Conservation (phyloP, 2,113 vertebrate genomes). For the Morone saxatilis region DNA sequence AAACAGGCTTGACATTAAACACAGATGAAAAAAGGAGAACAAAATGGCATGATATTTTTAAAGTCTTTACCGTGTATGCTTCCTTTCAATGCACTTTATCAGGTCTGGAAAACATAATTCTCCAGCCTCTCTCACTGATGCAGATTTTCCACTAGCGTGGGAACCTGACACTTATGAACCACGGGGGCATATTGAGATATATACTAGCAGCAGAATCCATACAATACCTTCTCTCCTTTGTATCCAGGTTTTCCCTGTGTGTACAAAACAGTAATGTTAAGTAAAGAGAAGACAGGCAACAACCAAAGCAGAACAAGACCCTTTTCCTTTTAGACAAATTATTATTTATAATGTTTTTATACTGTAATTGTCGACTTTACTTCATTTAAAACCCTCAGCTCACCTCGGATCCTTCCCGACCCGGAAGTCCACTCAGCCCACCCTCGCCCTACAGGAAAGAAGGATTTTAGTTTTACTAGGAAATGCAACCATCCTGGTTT, state of each 20-base stretch:
- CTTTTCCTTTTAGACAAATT: not conserved
- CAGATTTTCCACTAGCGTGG: conserved; percentile 4
- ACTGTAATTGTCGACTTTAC: not conserved
- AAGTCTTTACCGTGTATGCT: not conserved
- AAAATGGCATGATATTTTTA: conserved; percentile 15
- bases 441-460: conserved; percentile 85
- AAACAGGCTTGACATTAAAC: conserved; percentile 28
- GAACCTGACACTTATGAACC: conserved; percentile 7
- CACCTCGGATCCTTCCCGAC: conserved; percentile 89
- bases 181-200: not conserved
- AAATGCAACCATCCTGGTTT: not conserved
- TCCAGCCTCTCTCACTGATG: not conserved
- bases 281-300: not conserved
- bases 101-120: conserved; percentile 28
- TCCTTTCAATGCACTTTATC: not conserved
- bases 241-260: conserved; percentile 90
- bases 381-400: conserved; percentile 32
- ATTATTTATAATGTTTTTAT: not conserved
- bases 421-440: conserved; percentile 89
- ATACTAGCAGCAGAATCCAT: conserved; percentile 2
- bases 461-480: not conserved
- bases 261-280: conserved; percentile 59
- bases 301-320: conserved; percentile 21
- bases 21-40: conserved; percentile 1
- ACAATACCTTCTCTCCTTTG: conserved; percentile 91